A percentile compares a stretch with the other conserved stretches of the same genome.
Conservation (phyloP, 2,113 vertebrate genomes). For the Sander vitreus region DNA sequence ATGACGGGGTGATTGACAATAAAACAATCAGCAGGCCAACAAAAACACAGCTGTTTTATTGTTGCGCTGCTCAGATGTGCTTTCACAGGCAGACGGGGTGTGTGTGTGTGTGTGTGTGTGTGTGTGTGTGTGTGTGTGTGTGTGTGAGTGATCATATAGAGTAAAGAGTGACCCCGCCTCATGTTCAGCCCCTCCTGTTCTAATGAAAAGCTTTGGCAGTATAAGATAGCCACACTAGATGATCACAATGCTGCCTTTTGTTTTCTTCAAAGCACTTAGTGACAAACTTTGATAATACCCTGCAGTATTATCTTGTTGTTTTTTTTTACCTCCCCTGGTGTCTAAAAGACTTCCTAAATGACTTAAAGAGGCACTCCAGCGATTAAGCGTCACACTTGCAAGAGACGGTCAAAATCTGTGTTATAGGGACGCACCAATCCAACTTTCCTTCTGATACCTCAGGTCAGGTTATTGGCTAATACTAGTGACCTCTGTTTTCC, state of each 20-base stretch:
- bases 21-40: constrained; percentile 84
- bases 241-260: not conserved
- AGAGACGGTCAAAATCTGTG: not conserved
- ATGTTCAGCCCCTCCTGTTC: constrained; percentile 73
- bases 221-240: not conserved
- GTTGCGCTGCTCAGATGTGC: constrained; percentile 84
- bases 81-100: constrained; percentile 82
- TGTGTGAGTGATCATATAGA: constrained; percentile 52
- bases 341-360: not conserved
- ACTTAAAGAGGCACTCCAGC: not conserved
- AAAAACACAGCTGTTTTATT: constrained; percentile 90
- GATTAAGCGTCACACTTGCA: not conserved
- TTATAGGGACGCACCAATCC: too few relatives aligned
- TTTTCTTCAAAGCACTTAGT: not conserved
- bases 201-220: constrained; percentile 64
- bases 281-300: not conserved
- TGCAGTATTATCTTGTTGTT: too few relatives aligned
- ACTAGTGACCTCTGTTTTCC: not conserved
- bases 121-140: constrained; percentile 53
- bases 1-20: constrained; percentile 71
- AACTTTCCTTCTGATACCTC: not conserved
- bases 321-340: too few relatives aligned
- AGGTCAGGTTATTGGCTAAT: not conserved
- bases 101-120: constrained; percentile 45
- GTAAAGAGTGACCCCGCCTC: constrained; percentile 78